Evolutionary conservation across 2,113 vertebrate species (phyloP).

Genomic region (Dasyprocta punctata): DNA sequence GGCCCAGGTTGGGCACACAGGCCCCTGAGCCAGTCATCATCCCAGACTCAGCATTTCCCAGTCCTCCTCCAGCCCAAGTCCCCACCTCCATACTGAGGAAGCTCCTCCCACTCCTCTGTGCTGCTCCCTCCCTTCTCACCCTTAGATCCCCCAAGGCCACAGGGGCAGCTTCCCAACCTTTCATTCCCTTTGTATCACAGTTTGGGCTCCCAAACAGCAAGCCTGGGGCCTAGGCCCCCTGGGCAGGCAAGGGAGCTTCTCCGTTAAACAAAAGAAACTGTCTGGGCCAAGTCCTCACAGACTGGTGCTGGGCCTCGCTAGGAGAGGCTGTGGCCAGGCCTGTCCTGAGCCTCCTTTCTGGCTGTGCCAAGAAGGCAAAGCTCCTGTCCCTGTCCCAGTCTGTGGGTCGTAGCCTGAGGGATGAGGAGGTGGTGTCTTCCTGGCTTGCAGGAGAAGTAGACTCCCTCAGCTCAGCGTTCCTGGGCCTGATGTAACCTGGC

Average conservation of each 20-base stretch:
- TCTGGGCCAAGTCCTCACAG: neutral
- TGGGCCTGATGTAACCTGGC: accelerated
- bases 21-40: accelerated
- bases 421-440: neutral
- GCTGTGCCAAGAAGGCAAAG: neutral
- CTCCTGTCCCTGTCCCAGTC: neutral
- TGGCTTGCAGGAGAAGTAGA: neutral
- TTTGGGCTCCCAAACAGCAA: neutral
- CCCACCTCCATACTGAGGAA: neutral
- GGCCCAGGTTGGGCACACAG: neutral
- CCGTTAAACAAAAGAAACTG: neutral
- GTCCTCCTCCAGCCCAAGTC: neutral
- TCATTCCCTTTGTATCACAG: neutral
- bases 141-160: neutral
- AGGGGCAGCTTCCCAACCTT: neutral
- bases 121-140: neutral
- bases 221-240: neutral
- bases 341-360: neutral
- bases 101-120: neutral
- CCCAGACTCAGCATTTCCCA: neutral
- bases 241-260: neutral
- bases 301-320: neutral
- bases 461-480: too few relatives aligned
- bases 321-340: neutral
- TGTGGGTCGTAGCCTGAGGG: neutral